These are phyloP conservation scores for Odontophorus gujanensis DNA, from an alignment of 2,113 vertebrate genomes.

Conservation along the genomic window DNA sequence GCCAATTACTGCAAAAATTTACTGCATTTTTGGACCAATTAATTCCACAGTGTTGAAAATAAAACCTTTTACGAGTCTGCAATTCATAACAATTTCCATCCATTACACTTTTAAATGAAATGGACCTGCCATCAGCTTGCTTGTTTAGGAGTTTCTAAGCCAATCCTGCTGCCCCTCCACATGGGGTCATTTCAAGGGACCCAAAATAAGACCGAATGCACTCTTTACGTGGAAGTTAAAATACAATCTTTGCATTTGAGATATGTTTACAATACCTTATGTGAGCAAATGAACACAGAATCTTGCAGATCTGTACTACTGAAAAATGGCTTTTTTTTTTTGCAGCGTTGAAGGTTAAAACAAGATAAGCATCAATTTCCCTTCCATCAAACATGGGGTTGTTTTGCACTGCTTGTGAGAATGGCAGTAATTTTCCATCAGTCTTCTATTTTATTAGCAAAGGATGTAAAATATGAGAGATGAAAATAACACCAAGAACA, in stretches of 20 bases:
- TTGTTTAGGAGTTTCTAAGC: not conserved
- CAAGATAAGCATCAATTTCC: not conserved
- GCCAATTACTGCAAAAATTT: constrained; percentile 39
- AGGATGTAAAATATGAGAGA: not conserved
- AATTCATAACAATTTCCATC: constrained; percentile 34
- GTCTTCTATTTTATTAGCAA: not conserved
- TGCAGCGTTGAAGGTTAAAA: not conserved
- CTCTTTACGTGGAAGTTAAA: not conserved
- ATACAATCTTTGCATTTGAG: not conserved
- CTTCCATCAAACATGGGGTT: not conserved
- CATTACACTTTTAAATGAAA: constrained; percentile 29
- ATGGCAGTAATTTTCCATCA: not conserved
- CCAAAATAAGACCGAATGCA: not conserved
- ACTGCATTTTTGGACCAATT: constrained; percentile 63
- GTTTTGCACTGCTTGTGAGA: not conserved
- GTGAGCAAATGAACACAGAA: not conserved
- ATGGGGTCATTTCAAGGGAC: not conserved
- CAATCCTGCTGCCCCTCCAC: constrained; percentile 26
- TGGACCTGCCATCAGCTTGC: constrained; percentile 20
- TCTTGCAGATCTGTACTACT: not conserved
- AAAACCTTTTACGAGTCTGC: constrained; percentile 62
- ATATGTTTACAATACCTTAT: not conserved
- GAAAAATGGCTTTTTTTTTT: not conserved
- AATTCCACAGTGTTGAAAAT: constrained; percentile 58
- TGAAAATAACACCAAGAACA: not conserved